Conservation (phyloP, 2,113 vertebrate genomes). For the Ctenodactylus gundi region DNA sequence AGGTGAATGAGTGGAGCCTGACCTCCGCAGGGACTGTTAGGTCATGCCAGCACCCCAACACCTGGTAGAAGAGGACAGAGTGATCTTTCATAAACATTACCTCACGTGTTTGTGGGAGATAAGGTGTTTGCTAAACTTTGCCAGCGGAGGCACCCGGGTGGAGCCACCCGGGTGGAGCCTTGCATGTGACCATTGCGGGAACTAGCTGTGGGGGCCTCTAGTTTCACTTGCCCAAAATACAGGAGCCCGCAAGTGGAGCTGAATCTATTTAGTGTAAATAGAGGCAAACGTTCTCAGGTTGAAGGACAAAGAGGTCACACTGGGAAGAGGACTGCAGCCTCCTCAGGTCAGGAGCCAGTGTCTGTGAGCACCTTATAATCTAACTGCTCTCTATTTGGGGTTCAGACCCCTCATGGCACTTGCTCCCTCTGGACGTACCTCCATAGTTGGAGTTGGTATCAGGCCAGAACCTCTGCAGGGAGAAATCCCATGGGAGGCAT, state of each 20-base stretch:
- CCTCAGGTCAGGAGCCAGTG: neutral
- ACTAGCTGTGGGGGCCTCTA: constrained; percentile 78
- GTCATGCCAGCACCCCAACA: constrained; percentile 61
- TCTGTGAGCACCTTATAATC: neutral
- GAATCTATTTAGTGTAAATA: constrained; percentile 89
- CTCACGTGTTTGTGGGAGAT: constrained; percentile 77
- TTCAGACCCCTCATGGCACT: neutral
- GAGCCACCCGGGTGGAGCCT: constrained; percentile 58
- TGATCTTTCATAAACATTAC: constrained; percentile 83
- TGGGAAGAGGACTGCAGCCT: neutral
- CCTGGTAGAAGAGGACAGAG: constrained; percentile 55
- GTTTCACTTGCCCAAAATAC: constrained; percentile 81
- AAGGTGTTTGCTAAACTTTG: constrained; percentile 86
- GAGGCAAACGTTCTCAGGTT: constrained; percentile 50
- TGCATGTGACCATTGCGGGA: constrained; percentile 80
- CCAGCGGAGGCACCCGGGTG: constrained; percentile 61
- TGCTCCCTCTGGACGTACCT: neutral
- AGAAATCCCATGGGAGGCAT: too few species aligned
- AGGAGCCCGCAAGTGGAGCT: constrained; percentile 62
- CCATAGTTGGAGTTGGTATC: neutral
- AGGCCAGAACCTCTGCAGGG: neutral
- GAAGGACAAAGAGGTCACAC: constrained; percentile 80
- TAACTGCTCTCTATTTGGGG: neutral
- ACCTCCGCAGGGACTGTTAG: constrained; percentile 51
- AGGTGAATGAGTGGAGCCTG: neutral